phyloP scores from a whole-genome alignment of 2,888 invertebrate genomes.

The Hypolimnas misippus region DNA sequence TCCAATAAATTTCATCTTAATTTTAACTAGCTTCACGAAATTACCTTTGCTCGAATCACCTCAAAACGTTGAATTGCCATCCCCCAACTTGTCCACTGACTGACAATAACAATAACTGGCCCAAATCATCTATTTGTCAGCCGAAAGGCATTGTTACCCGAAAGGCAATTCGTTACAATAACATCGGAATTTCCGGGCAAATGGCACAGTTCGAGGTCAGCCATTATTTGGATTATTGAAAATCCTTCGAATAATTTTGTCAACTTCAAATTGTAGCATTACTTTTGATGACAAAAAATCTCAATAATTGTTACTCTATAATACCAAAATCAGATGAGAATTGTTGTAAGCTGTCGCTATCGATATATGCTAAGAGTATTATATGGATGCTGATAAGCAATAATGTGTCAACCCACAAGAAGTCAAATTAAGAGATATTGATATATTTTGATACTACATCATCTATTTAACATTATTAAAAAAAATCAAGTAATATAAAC shows the following conservation, averaged over 20 bases:
- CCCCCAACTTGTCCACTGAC: slow-evolving; percentile 26
- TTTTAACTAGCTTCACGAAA: background rate
- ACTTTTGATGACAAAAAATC: background rate
- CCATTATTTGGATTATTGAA: slow-evolving; percentile 9
- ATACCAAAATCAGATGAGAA: too few species aligned
- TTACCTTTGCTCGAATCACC: background rate
- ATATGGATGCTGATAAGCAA: too few species aligned
- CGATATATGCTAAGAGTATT: too few species aligned
- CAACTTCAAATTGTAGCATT: background rate
- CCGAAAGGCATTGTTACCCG: slow-evolving; percentile 24
- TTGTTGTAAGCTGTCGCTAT: too few species aligned
- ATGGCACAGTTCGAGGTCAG: slow-evolving; percentile 15
- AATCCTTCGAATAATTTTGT: slow-evolving; percentile 4
- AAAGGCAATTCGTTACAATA: slow-evolving; percentile 32
- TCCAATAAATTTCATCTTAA: background rate
- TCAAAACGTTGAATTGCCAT: slow-evolving; percentile 43
- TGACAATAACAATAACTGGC: slow-evolving; percentile 51
- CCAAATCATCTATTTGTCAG: slow-evolving; percentile 68
- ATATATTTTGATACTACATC: too few species aligned
- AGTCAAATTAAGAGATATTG: too few species aligned
- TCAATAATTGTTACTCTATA: too few species aligned
- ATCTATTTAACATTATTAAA: too few species aligned
- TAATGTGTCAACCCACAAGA: too few species aligned
- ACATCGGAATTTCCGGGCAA: slow-evolving; percentile 23
- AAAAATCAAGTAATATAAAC: too few species aligned